Evolutionary conservation across 2,797 vertebrate species (phyloP), one percentile per base, ranked within the genome.

Genomic region (Acridotheres tristis): DNA sequence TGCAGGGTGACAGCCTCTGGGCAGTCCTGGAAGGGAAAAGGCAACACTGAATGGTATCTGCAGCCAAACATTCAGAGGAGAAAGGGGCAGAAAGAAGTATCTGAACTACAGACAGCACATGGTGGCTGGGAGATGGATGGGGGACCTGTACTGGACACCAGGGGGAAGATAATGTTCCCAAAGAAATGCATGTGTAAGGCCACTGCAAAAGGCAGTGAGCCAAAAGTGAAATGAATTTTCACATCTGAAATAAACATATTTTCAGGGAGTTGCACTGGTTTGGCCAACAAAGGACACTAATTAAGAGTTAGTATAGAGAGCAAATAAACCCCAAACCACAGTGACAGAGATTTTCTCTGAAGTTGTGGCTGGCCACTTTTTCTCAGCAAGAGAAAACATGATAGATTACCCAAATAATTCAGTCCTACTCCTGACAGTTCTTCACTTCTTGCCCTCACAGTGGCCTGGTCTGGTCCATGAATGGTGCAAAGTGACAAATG

Each of bases 261-360:
- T 77, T 45, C 26, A 55, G 29, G 48, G 36, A 62, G 20, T 26
- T 85, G n/a, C 26, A 74, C 10, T 27, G 5, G 18, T 69, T 45
- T 71, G 48, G 22, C 30, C 38, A 77, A 23, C 29, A 74, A 88
- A 69, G 7, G 27, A 73, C 20, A 14, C 0, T 3, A 54, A 40
- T 69, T 57, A 74, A 61, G 6, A 36, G 22, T 18, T 55, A 62
- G 15, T 7, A 48, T 1, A 71, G 9, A 73, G 22, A 55, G 11
- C 0, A 32, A 43, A 40, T 62, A 58, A 43, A 2, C 0, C 1
- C 26, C 20, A 40, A n/a, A 47, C 18, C 12, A 51, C 18, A 23
- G 8, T 20, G 27, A 42, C 8, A 51, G 5, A 76, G 38, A 54
- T 43, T 81, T 83, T 63, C 61, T 55, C 57, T 16, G 1, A 77